Evolutionary conservation across 2,888 invertebrate genomes (phyloP).

Genomic region (Agrypnus murinus): DNA sequence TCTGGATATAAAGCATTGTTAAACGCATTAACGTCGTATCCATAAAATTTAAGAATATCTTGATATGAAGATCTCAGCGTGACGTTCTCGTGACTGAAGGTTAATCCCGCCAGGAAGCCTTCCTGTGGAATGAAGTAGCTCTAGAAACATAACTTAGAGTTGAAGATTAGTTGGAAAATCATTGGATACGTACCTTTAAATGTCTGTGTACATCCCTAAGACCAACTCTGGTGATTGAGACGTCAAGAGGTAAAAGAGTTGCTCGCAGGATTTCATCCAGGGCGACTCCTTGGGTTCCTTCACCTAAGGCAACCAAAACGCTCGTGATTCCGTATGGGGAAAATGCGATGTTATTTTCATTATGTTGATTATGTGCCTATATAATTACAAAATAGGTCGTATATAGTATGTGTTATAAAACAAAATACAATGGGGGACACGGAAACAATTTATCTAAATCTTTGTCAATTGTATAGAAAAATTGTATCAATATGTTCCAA

Average conservation of each 20-base stretch:
- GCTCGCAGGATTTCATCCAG: conserved; percentile 82
- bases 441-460: conserved; percentile 38
- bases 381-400: conserved; percentile 25
- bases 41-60: conserved; percentile 84
- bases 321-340: conserved; percentile 89
- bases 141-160: conserved; percentile 69
- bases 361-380: conserved; percentile 81
- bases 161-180: not conserved
- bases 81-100: conserved; percentile 85
- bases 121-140: conserved; percentile 89
- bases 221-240: conserved; percentile 83
- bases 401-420: conserved; percentile 2
- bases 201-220: conserved; percentile 88
- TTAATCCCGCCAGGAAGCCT: conserved; percentile 87
- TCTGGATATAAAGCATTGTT: conserved; percentile 67
- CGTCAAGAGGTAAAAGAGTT: conserved; percentile 82
- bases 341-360: conserved; percentile 87
- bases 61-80: conserved; percentile 84
- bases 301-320: conserved; percentile 85
- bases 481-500: conserved; percentile 34
- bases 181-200: conserved; percentile 78
- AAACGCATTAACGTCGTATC: conserved; percentile 81
- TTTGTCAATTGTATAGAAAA: conserved; percentile 27
- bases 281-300: conserved; percentile 84
- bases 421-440: conserved; percentile 23